A percentile compares a stretch with the other conserved stretches of the same genome.
Conservation (phyloP, 2,797 vertebrate genomes). For the Phoebastria nigripes region DNA sequence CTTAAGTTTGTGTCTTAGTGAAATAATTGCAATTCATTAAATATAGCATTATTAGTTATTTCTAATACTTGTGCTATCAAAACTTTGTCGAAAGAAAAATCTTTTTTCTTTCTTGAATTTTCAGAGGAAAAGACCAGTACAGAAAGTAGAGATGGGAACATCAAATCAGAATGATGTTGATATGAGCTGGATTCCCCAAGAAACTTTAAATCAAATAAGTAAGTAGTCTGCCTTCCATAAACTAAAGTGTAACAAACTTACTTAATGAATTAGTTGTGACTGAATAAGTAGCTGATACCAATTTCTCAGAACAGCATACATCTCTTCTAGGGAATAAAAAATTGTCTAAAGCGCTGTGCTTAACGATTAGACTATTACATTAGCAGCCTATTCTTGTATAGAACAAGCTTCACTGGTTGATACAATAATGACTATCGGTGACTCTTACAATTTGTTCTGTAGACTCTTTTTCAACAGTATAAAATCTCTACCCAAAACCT, state of each 20-base stretch:
- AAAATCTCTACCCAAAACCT: background rate
- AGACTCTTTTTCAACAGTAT: background rate
- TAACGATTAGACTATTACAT: background rate
- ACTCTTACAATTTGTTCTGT: background rate
- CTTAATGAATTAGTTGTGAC: background rate
- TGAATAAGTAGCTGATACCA: background rate
- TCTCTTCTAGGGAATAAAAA: background rate
- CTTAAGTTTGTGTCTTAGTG: background rate
- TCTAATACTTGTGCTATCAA: background rate
- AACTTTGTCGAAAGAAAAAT: background rate
- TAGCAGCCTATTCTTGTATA: background rate
- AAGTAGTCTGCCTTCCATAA: conserved; percentile 64
- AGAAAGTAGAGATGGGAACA: conserved; percentile 96
- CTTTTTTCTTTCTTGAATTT: background rate
- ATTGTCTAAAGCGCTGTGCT: background rate
- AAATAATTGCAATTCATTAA: background rate
- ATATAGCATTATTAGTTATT: background rate
- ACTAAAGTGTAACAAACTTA: background rate
- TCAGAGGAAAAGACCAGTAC: conserved; percentile 89
- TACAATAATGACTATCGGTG: background rate
- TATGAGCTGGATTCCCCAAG: conserved; percentile 98
- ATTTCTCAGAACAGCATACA: background rate
- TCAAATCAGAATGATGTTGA: conserved; percentile 95
- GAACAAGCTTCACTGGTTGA: background rate
- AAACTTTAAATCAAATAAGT: conserved; percentile 99